These are phyloP conservation scores for Clangula hyemalis DNA, from an alignment of 2,797 vertebrate genomes.

Conservation along the genomic window DNA sequence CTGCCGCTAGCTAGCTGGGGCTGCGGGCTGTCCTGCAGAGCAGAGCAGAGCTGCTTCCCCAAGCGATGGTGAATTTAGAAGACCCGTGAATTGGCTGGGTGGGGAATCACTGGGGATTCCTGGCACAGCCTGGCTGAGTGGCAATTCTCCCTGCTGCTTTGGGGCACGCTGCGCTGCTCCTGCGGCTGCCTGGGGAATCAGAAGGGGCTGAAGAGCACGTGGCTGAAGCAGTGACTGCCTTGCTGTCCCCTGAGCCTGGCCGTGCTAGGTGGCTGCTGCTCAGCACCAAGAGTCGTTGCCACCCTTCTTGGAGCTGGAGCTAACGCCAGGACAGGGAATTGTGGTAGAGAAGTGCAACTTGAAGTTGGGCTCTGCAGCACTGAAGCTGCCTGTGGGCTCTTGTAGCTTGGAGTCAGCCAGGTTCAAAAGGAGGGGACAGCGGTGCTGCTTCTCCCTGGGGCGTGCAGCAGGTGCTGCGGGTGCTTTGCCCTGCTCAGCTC, in stretches of 20 bases:
- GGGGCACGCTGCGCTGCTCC: not conserved
- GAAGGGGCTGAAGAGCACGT: not conserved
- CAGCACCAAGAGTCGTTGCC: not conserved
- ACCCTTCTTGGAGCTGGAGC: not conserved
- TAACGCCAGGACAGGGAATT: not conserved
- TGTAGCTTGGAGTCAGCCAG: not conserved
- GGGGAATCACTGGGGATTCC: not conserved
- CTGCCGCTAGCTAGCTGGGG: not conserved
- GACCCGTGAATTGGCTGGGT: not conserved
- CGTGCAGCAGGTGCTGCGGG: not conserved
- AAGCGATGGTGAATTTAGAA: not conserved
- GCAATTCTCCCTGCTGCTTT: not conserved
- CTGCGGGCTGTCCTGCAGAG: not conserved
- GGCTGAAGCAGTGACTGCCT: not conserved
- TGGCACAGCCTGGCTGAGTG: not conserved
- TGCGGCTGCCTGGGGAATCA: not conserved
- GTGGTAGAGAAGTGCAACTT: not conserved
- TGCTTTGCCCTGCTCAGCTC: not conserved
- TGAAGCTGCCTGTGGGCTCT: not conserved
- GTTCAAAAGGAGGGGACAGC: not conserved
- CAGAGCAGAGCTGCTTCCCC: not conserved
- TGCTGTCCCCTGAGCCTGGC: not conserved
- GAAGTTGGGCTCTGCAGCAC: not conserved
- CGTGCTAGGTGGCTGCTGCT: not conserved
- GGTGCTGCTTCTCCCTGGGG: not conserved